Evolutionary conservation across 2,888 invertebrate species (phyloP).

Genomic region (Torymus texanus): DNA sequence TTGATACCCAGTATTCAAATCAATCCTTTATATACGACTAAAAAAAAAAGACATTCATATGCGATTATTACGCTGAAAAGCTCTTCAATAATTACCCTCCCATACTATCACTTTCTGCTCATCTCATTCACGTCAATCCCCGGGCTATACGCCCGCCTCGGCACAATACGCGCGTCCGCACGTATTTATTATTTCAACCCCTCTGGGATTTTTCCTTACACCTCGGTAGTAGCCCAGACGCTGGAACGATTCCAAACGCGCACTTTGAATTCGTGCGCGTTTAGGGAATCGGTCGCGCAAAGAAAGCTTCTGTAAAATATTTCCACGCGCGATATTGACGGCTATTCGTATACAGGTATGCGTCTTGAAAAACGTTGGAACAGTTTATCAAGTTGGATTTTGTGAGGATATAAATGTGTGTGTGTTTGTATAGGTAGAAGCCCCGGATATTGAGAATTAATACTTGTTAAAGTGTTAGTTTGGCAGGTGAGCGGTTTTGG

Average conservation of each 20-base stretch:
- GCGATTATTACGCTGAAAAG: too few relatives aligned
- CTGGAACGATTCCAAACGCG: constrained; percentile 37
- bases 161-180: not conserved
- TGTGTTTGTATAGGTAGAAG: too few relatives aligned
- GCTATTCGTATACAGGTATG: not conserved
- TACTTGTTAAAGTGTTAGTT: constrained; percentile 20
- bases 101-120: not conserved
- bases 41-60: too few relatives aligned
- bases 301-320: constrained; percentile 38
- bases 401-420: not conserved
- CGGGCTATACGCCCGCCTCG: not conserved
- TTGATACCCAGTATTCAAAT: too few relatives aligned
- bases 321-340: not conserved
- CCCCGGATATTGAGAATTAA: not conserved
- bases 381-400: constrained; percentile 32
- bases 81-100: too few relatives aligned
- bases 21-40: too few relatives aligned
- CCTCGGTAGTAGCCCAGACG: not conserved
- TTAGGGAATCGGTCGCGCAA: constrained; percentile 35
- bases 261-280: constrained; percentile 32
- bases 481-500: too few relatives aligned
- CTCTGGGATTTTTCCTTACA: constrained; percentile 6
- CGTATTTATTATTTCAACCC: constrained; percentile 30
- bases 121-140: too few relatives aligned
- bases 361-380: not conserved